Conservation (phyloP, 2,888 invertebrate species). For the Aporophyla lueneburgensis region DNA sequence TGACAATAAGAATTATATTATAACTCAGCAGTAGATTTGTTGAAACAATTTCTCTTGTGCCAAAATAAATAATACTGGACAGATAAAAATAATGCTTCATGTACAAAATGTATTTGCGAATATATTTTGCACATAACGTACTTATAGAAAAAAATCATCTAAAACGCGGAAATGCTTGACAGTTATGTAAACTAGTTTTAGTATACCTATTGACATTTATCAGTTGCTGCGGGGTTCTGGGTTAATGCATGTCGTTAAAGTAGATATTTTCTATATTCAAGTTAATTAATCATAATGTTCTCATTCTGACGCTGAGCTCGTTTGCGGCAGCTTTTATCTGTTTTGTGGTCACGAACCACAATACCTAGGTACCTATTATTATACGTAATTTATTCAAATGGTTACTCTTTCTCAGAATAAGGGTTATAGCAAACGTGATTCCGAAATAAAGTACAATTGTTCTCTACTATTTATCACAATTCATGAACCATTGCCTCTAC, state of each 20-base stretch:
- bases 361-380: constrained; percentile 58
- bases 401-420: constrained; percentile 71
- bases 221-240: constrained; percentile 47
- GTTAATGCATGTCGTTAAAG: constrained; percentile 53
- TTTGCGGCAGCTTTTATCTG: constrained; percentile 67
- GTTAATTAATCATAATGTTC: constrained; percentile 62
- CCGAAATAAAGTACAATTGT: constrained; percentile 80
- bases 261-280: constrained; percentile 52
- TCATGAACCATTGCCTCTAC: constrained; percentile 68
- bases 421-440: constrained; percentile 77
- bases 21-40: constrained; percentile 22
- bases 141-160: not conserved
- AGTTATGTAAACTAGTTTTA: constrained; percentile 41
- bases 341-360: constrained; percentile 68
- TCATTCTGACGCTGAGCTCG: constrained; percentile 46
- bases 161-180: constrained; percentile 39
- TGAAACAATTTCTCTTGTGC: constrained; percentile 18
- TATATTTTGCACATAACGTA: not conserved
- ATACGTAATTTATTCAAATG: constrained; percentile 61
- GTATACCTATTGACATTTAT: constrained; percentile 45
- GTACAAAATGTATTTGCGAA: constrained; percentile 1
- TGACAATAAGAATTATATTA: constrained; percentile 24
- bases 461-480: constrained; percentile 76
- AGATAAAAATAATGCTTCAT: constrained; percentile 11
- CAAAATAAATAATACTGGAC: constrained; percentile 20